These are phyloP conservation scores for Falco concolor DNA, from an alignment of 2,797 vertebrate species.

Conservation along the genomic window DNA sequence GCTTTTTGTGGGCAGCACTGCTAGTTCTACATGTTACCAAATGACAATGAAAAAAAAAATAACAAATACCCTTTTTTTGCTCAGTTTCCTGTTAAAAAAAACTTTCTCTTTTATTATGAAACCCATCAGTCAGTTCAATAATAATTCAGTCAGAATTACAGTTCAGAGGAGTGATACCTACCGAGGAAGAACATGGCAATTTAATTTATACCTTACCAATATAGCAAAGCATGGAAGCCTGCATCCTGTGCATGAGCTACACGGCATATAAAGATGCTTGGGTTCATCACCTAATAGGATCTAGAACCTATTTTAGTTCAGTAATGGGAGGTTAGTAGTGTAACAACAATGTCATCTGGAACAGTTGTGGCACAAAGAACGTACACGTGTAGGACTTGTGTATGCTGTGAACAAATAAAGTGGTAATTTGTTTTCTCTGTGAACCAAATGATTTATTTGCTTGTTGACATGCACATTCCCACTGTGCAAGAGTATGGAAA, in stretches of 20 bases:
- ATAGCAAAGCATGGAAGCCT: neutral
- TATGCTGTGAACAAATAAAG: neutral
- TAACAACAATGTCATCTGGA: neutral
- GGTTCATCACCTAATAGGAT: neutral
- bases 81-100: neutral
- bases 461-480: neutral
- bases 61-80: neutral
- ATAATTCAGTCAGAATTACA: neutral
- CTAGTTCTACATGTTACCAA: neutral
- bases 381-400: accelerated
- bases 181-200: neutral
- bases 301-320: neutral
- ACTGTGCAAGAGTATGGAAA: neutral
- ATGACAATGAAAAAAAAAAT: neutral
- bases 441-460: neutral
- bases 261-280: neutral
- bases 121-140: neutral
- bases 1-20: neutral
- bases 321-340: neutral
- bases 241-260: neutral
- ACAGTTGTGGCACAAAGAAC: neutral
- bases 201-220: neutral
- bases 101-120: neutral
- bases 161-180: neutral
- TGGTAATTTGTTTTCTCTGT: neutral